Conservation (phyloP, 2,113 vertebrate genomes). For the Anas platyrhynchos region DNA sequence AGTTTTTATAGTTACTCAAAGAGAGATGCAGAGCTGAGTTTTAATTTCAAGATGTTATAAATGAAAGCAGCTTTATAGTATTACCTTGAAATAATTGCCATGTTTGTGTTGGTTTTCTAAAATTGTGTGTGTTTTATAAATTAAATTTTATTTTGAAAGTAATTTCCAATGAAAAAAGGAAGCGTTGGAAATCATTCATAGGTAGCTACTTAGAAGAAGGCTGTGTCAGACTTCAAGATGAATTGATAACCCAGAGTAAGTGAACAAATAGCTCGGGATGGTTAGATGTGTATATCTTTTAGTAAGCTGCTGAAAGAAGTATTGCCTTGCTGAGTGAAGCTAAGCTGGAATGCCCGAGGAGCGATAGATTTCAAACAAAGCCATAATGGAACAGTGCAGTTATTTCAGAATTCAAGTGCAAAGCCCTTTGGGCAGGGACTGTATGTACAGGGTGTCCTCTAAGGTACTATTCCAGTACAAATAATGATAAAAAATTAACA, state of each 20-base stretch:
- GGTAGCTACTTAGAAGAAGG: background rate
- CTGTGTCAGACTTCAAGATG: background rate
- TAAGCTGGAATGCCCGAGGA: background rate
- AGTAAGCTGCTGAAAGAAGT: background rate
- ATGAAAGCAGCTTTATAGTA: background rate
- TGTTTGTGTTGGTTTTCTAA: background rate
- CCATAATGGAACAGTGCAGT: background rate
- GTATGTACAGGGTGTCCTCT: background rate
- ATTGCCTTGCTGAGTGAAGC: background rate
- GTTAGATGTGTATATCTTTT: background rate
- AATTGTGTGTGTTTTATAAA: background rate
- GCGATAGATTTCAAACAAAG: background rate
- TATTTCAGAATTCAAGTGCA: background rate
- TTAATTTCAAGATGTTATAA: background rate
- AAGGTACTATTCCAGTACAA: background rate
- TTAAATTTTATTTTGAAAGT: background rate
- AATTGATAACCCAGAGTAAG: background rate
- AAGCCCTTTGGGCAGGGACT: background rate
- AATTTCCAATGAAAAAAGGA: background rate
- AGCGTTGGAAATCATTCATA: background rate
- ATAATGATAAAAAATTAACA: background rate
- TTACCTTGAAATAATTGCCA: background rate
- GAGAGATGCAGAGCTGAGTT: background rate
- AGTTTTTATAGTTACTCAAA: background rate
- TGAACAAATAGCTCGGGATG: background rate